Evolutionary conservation across 2,113 vertebrate species (phyloP), one percentile per base, ranked within the genome.

Genomic region (Petrocephalus microphthalmus): DNA sequence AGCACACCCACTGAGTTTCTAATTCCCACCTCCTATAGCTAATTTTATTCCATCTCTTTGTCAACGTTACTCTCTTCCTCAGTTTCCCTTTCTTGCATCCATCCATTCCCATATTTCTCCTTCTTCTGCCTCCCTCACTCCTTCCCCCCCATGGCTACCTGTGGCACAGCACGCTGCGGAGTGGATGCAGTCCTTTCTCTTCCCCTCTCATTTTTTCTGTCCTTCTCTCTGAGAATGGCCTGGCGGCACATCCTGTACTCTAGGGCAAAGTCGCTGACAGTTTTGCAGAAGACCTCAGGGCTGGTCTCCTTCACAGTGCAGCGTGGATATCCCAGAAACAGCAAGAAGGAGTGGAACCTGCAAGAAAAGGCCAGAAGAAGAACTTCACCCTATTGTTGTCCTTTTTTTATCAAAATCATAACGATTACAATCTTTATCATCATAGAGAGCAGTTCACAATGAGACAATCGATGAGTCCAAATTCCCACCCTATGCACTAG

Each of bases 281-380:
- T 96, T 89, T 92, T 94, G 37, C 95, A 96, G 92, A 96, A 96
- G 64, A 92, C 92, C 87, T 95, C 94, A 0, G 93, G 91, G 82
- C 88, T 93, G 7, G 92, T 95, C 82, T 95, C 93, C 53, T 90
- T 92, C 53, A 93, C 94, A 92, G 93, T 93, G 0, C 92, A 51
- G 20, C 86, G 90, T 1, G 95, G 95, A 91, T 96, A 96, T 15
- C 96, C 96, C 1, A 96, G 91, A 88, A 95, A 96, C 11, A 96
- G 84, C 60, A 96, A 94, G 92, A 96, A 96, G 1, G 94, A 94
- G 92, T 96, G 95, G 91, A 95, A 96, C 90, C 96, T 96, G 87
- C 1, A 49, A 53, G 49, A 49, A 49, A 83, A 83, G 7, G 42
- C 1, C 7, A 49, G 10, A 47, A 83, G 7, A 83, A 20, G 81